phyloP scores from a whole-genome alignment of 2,113 vertebrate species.

The Columba livia region DNA sequence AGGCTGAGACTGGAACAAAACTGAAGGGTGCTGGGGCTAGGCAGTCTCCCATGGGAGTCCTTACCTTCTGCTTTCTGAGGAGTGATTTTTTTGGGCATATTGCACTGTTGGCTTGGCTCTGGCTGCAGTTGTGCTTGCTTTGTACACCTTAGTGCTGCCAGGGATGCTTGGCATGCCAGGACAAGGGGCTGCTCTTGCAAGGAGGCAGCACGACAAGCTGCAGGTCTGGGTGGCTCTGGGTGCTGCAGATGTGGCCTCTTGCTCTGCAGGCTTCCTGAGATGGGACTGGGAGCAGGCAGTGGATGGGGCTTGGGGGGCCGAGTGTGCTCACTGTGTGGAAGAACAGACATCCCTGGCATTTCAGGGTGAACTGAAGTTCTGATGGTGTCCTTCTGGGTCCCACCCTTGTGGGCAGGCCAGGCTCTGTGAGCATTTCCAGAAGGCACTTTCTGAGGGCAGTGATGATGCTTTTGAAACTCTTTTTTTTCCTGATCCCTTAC shows the following conservation, averaged over 20 bases:
- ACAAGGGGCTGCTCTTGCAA: neutral
- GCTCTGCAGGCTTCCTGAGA: neutral
- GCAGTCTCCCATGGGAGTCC: neutral
- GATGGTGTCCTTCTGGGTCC: neutral
- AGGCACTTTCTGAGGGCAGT: neutral
- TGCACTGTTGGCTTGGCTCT: neutral
- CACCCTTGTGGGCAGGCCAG: neutral
- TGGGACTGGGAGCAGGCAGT: accelerated
- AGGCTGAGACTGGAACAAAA: neutral
- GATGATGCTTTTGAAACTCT: neutral
- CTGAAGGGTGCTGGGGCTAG: neutral
- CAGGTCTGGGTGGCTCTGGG: accelerated
- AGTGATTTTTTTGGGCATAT: neutral
- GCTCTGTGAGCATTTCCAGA: neutral
- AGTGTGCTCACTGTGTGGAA: neutral
- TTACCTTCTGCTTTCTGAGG: neutral
- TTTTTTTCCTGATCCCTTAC: neutral
- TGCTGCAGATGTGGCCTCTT: neutral
- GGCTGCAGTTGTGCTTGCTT: neutral
- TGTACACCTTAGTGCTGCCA: neutral
- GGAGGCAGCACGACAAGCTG: accelerated
- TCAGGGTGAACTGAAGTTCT: neutral
- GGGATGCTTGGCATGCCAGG: neutral
- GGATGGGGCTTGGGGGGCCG: neutral
- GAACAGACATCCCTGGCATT: neutral